phyloP scores from a whole-genome alignment of 1,140 invertebrate species.

The Acromyrmex heyeri region DNA sequence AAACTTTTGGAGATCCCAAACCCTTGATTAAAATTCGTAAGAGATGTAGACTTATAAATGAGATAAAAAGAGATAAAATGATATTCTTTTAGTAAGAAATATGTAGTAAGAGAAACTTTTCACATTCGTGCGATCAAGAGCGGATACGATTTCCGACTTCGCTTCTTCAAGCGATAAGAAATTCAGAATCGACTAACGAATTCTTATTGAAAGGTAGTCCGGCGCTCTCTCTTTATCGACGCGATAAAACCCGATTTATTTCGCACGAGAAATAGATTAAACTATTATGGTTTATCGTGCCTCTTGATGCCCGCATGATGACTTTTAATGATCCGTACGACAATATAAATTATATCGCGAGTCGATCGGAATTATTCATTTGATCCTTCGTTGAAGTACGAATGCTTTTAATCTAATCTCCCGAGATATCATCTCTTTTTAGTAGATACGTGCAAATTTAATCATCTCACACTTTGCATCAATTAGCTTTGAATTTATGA shows the following conservation, averaged over 20 bases:
- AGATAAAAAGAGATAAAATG: background rate
- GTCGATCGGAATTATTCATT: conserved; percentile 11
- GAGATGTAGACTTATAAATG: background rate
- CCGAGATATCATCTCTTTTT: background rate
- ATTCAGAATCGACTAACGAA: conserved; percentile 41
- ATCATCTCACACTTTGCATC: background rate
- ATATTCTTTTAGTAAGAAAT: background rate
- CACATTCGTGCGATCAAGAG: background rate
- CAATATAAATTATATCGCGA: conserved; percentile 19
- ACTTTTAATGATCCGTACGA: conserved; percentile 9
- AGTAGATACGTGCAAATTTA: background rate
- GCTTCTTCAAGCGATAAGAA: background rate
- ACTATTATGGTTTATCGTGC: conserved; percentile 50
- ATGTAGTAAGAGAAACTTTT: background rate
- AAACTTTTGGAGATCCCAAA: background rate
- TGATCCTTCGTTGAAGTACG: background rate
- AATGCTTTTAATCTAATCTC: background rate
- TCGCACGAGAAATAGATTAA: conserved; percentile 43
- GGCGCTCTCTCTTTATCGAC: conserved; percentile 24
- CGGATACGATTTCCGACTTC: conserved; percentile 31
- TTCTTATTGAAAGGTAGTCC: conserved; percentile 51
- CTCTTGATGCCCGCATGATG: background rate
- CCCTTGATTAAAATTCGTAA: background rate
- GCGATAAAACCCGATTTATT: conserved; percentile 62
- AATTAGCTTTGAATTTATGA: background rate